Percentiles rank a stretch among this genome's conserved stretches.
Evolutionary conservation across 1,140 invertebrate species (phyloP).

Genomic region (Onthophagus taurus): DNA sequence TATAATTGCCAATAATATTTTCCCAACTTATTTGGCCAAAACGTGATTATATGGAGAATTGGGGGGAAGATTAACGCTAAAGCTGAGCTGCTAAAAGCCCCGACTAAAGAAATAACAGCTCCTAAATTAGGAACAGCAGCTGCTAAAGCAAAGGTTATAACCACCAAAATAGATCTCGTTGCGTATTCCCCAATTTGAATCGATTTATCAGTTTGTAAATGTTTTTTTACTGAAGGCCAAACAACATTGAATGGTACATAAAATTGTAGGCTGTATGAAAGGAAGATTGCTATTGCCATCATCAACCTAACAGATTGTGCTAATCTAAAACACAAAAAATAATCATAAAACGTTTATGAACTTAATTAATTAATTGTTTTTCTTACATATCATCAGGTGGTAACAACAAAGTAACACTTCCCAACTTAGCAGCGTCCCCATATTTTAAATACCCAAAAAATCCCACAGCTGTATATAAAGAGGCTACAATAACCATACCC

Average conservation of each 20-base stretch:
- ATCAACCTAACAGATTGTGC: slow-evolving; percentile 70
- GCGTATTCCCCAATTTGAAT: slow-evolving; percentile 56
- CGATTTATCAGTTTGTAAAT: slow-evolving; percentile 47
- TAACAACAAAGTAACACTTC: slow-evolving; percentile 79
- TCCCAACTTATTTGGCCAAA: slow-evolving; percentile 56
- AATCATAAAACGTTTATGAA: background rate
- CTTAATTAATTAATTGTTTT: slow-evolving; percentile 5
- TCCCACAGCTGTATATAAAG: slow-evolving; percentile 73
- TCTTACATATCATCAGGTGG: slow-evolving; percentile 63
- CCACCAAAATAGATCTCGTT: slow-evolving; percentile 59
- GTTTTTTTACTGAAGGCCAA: slow-evolving; percentile 60
- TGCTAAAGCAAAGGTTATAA: slow-evolving; percentile 74
- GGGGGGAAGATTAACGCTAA: slow-evolving; percentile 87
- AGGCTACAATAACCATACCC: slow-evolving; percentile 76
- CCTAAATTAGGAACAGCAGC: slow-evolving; percentile 78
- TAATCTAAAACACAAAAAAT: slow-evolving; percentile 49
- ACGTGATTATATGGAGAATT: slow-evolving; percentile 78
- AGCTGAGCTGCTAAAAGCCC: slow-evolving; percentile 80
- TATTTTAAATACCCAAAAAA: slow-evolving; percentile 89
- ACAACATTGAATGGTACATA: slow-evolving; percentile 88
- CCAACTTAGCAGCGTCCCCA: slow-evolving; percentile 59
- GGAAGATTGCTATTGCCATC: slow-evolving; percentile 79
- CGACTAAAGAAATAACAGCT: slow-evolving; percentile 82
- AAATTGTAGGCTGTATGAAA: slow-evolving; percentile 83
- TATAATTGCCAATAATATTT: slow-evolving; percentile 51